Conservation (phyloP, 1,140 invertebrate species). For the Reticulitermes speratus region DNA sequence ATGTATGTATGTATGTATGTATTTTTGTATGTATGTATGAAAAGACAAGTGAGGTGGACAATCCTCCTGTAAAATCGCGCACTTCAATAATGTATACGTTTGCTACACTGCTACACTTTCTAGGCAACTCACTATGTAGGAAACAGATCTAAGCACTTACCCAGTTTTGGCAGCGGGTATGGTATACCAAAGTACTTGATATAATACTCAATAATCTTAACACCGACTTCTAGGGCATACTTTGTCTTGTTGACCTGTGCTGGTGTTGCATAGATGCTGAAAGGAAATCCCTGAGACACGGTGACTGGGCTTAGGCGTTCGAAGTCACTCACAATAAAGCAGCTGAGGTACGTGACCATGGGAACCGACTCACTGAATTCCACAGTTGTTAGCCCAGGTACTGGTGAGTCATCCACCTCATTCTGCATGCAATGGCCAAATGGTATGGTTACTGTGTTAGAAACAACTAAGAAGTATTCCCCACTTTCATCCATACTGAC, state of each 20-base stretch:
- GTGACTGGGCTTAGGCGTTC: constrained; percentile 24
- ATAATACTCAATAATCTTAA: constrained; percentile 80
- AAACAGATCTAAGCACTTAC: constrained; percentile 47
- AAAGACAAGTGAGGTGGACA: too few species aligned
- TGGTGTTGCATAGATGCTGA: constrained; percentile 72
- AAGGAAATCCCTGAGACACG: constrained; percentile 53
- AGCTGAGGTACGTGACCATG: constrained; percentile 91
- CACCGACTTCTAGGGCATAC: constrained; percentile 77
- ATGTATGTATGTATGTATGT: too few species aligned
- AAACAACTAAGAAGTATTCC: too few species aligned
- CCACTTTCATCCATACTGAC: too few species aligned
- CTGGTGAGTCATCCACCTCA: constrained; percentile 45
- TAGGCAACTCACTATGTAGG: too few species aligned
- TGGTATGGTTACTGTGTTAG: too few species aligned
- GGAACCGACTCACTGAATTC: constrained; percentile 78
- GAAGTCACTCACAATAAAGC: constrained; percentile 92
- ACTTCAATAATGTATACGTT: too few species aligned
- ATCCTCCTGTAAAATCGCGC: too few species aligned
- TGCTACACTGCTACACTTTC: too few species aligned
- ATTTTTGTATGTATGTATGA: too few species aligned
- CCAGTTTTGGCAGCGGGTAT: constrained; percentile 86
- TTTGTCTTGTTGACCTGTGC: constrained; percentile 72
- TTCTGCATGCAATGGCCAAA: constrained; percentile 39
- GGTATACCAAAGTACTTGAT: constrained; percentile 81
- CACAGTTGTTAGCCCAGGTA: constrained; percentile 50